phyloP scores from a whole-genome alignment of 2,888 invertebrate species.

The Cerceris ruficornis region DNA sequence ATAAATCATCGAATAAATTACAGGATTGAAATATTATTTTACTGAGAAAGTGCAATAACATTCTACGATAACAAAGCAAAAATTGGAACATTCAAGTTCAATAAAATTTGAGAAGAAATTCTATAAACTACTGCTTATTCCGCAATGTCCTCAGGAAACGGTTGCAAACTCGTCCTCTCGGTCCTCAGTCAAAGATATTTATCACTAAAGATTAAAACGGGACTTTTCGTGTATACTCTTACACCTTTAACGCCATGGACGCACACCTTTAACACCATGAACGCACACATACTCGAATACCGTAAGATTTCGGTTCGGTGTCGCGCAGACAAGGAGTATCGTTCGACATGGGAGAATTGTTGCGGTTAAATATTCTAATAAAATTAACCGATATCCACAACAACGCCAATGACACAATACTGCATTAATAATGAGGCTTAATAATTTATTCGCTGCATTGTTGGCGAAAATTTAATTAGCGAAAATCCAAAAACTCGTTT shows the following conservation, averaged over 20 bases:
- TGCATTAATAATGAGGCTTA: no score
- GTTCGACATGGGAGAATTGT: slow-evolving; percentile 10
- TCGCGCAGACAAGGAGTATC: slow-evolving; percentile 15
- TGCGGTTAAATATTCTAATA: neutral
- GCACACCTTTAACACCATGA: slow-evolving; percentile 22
- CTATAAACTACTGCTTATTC: neutral
- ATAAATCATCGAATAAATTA: no score
- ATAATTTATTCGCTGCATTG: no score
- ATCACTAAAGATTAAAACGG: slow-evolving; percentile 65
- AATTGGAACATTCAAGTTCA: no score
- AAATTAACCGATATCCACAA: neutral
- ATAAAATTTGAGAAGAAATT: neutral
- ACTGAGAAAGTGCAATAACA: no score
- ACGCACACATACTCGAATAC: slow-evolving; percentile 44
- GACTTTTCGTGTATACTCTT: slow-evolving; percentile 35
- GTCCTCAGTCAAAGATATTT: slow-evolving; percentile 43
- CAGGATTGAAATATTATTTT: no score
- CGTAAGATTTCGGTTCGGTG: slow-evolving; percentile 57
- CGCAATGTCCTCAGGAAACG: neutral
- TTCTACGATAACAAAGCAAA: no score
- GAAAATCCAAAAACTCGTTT: no score
- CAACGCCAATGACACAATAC: no score
- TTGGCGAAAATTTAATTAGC: no score
- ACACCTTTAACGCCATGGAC: slow-evolving; percentile 35
- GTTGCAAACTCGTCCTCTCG: slow-evolving; percentile 21